Evolutionary conservation across 2,113 vertebrate genomes (phyloP).

Genomic region (Pedetes capensis): DNA sequence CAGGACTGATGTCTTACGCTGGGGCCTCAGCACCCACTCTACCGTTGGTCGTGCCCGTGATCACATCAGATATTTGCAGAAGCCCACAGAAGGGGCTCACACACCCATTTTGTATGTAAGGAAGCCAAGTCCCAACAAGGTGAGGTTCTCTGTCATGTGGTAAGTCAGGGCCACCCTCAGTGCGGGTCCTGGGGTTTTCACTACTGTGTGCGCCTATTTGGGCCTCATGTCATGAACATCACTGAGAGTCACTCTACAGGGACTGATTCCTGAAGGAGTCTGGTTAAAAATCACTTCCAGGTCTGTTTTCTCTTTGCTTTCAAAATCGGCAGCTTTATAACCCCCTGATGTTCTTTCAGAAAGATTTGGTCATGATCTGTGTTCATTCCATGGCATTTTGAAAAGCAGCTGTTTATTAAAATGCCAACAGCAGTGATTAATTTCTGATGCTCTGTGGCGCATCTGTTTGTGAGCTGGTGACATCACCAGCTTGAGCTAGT

Average conservation of each 20-base stretch:
- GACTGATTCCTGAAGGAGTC: conserved; percentile 56
- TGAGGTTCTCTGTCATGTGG: rapidly evolving
- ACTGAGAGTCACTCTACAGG: conserved; percentile 30
- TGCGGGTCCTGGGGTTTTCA: rapidly evolving
- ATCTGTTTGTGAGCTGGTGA: conserved; percentile 70
- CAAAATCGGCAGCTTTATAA: conserved; percentile 71
- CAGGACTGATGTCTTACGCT: rapidly evolving
- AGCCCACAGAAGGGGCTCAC: rapidly evolving
- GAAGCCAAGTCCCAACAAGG: background rate
- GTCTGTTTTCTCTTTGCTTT: conserved; percentile 38
- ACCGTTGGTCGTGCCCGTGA: rapidly evolving
- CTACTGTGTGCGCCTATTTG: background rate
- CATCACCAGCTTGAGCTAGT: conserved; percentile 46
- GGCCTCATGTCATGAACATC: conserved; percentile 20
- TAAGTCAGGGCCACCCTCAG: rapidly evolving
- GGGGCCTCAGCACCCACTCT: rapidly evolving
- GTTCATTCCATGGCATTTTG: conserved; percentile 76
- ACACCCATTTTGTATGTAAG: rapidly evolving
- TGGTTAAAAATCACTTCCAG: conserved; percentile 59
- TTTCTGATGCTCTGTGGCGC: conserved; percentile 67
- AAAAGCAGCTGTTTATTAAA: conserved; percentile 82
- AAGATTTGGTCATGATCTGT: conserved; percentile 65
- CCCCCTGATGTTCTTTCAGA: conserved; percentile 68
- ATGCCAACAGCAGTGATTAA: conserved; percentile 76
- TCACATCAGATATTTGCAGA: background rate